phyloP scores from a whole-genome alignment of 1,140 invertebrate species.

The Hormaphis cornu region DNA sequence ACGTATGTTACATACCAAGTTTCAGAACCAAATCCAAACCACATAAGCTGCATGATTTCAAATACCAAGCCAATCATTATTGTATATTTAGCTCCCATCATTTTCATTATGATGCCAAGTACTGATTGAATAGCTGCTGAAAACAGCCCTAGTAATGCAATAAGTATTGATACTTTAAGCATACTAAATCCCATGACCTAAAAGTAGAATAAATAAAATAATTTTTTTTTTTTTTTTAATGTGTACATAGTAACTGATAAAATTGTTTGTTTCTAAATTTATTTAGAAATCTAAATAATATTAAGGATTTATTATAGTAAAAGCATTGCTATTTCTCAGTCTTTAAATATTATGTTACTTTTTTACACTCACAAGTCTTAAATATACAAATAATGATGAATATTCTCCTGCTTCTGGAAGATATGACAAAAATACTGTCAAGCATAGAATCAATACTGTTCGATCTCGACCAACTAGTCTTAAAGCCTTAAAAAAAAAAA shows the following conservation, averaged over 20 bases:
- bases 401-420: constrained; percentile 98
- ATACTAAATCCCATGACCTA: constrained; percentile 89
- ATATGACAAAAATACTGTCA: constrained; percentile 95
- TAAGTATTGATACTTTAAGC: constrained; percentile 92
- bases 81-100: constrained; percentile 88
- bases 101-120: constrained; percentile 80
- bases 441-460: constrained; percentile 91
- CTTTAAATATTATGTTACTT: neutral
- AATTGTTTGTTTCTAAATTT: no score
- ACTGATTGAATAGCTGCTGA: constrained; percentile 92
- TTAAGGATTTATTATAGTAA: neutral
- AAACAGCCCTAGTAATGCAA: constrained; percentile 90
- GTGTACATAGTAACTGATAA: no score
- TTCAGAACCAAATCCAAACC: constrained; percentile 88
- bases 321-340: neutral
- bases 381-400: constrained; percentile 99
- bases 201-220: constrained; percentile 34
- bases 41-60: constrained; percentile 93
- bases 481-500: constrained; percentile 54
- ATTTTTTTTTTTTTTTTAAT: no score
- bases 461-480: constrained; percentile 90
- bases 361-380: constrained; percentile 66
- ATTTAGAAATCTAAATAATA: neutral
- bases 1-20: constrained; percentile 53
- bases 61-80: constrained; percentile 94